A percentile compares a stretch with the other conserved stretches of the same genome.
Conservation (phyloP, 2,113 vertebrate species). For the Forbesichthys agassizii region DNA sequence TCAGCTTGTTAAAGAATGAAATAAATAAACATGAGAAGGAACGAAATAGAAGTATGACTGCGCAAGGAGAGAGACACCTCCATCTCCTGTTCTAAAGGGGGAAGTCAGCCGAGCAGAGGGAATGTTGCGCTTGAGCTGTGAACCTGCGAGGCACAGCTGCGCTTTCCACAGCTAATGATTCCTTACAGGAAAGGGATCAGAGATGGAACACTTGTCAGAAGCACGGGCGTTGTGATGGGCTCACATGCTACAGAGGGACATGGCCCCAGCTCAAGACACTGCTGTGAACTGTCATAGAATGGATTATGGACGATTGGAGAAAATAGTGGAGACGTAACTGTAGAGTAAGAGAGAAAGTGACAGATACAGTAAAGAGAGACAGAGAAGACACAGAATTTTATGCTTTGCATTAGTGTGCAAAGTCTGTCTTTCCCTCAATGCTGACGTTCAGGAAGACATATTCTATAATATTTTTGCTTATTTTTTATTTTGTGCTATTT, state of each 20-base stretch:
- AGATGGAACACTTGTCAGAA: slow-evolving; percentile 66
- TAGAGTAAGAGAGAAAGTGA: slow-evolving; percentile 33
- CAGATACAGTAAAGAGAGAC: slow-evolving; percentile 10
- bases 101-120: slow-evolving; percentile 42
- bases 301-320: slow-evolving; percentile 57
- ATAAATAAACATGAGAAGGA: slow-evolving; percentile 60
- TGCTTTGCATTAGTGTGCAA: no score
- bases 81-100: not conserved
- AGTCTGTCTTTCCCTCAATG: no score
- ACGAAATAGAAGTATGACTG: slow-evolving; percentile 25
- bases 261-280: slow-evolving; percentile 30
- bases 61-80: slow-evolving; percentile 3
- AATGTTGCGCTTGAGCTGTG: slow-evolving; percentile 53
- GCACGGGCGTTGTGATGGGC: slow-evolving; percentile 44
- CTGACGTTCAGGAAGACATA: no score
- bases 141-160: slow-evolving; percentile 61
- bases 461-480: no score
- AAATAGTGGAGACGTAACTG: slow-evolving; percentile 18
- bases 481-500: no score
- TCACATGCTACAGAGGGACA: slow-evolving; percentile 9
- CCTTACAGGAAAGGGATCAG: slow-evolving; percentile 67
- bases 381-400: slow-evolving; percentile 10
- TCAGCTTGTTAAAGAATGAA: slow-evolving; percentile 71
- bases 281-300: slow-evolving; percentile 53
- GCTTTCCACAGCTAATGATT: slow-evolving; percentile 70